Evolutionary conservation across 1,140 invertebrate species (phyloP), one percentile per base, ranked within the genome.

Genomic region (Agraylea sexmaculata): DNA sequence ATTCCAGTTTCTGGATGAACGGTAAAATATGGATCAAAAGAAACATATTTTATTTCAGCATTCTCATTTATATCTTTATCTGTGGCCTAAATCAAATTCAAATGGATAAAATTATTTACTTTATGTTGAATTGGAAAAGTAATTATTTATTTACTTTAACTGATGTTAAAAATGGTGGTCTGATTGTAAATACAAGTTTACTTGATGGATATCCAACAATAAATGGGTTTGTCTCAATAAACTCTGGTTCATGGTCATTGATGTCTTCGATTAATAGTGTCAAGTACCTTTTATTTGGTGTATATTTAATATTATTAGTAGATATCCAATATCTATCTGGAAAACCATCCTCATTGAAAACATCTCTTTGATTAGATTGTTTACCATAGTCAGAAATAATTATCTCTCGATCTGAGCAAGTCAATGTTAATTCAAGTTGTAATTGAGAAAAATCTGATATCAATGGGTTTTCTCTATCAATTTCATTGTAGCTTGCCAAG

Each of bases 231-330:
- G 48, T 43, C 33, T 55, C 51, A 36, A 56, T 40, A 47, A 69
- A 68, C 46, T 61, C 53, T 4, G 68, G 66, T 13, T 42, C 16
- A 42, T 70, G 64, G 37, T 70, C 64, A 45, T 70, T 70, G 6
- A 66, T 64, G 48, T 70, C 68, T n/a, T 60, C 58, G 3, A 70
- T 59, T 27, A 68, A 62, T 13, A 69, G 44, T 37, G 62, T 60
- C 3, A 70, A 57, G 20, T 66, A 48, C 30, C 55, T 62, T 12
- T 58, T 49, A 37, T 56, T 53, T 3, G 56, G 38, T 31, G 59
- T 56, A 43, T 57, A 60, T 4, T 37, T 25, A 35, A 66, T 62
- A 12, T 54, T 46, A 30, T 65, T 57, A 10, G 60, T 53, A 13
- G 59, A 46, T 36, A 64, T 49, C 65, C 63, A 68, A 40, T 52